Conservation (phyloP, 2,113 vertebrate genomes). For the Garra rufa region DNA sequence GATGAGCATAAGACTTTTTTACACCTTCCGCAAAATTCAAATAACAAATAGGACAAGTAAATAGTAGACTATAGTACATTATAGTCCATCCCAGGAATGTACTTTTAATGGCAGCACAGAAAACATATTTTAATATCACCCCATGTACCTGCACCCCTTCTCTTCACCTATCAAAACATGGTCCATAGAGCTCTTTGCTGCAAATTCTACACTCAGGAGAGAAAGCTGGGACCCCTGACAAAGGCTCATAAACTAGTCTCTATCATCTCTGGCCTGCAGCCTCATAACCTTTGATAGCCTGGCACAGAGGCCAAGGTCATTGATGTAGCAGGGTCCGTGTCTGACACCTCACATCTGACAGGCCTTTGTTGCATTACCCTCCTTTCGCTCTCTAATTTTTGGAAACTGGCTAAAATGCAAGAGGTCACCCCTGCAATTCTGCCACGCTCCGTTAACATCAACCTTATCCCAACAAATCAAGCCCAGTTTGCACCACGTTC, state of each 20-base stretch:
- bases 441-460: conserved; percentile 31
- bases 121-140: neutral
- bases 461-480: conserved; percentile 44
- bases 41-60: neutral
- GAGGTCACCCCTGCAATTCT: conserved; percentile 11
- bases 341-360: conserved; percentile 41
- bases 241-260: conserved; percentile 43
- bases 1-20: neutral
- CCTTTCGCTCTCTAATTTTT: neutral
- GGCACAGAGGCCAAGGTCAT: conserved; percentile 38
- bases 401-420: conserved; percentile 27
- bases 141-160: neutral
- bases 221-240: conserved; percentile 23
- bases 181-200: neutral
- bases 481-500: conserved; percentile 41
- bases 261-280: conserved; percentile 36
- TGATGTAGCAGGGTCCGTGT: neutral
- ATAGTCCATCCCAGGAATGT: neutral
- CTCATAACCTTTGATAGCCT: conserved; percentile 46
- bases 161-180: neutral
- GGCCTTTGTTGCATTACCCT: conserved; percentile 38
- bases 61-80: neutral
- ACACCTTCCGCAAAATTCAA: neutral
- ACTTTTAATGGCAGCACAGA: neutral
- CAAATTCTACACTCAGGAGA: neutral